Evolutionary conservation across 2,797 vertebrate species (phyloP).

Genomic region (Falco novaeseelandiae): DNA sequence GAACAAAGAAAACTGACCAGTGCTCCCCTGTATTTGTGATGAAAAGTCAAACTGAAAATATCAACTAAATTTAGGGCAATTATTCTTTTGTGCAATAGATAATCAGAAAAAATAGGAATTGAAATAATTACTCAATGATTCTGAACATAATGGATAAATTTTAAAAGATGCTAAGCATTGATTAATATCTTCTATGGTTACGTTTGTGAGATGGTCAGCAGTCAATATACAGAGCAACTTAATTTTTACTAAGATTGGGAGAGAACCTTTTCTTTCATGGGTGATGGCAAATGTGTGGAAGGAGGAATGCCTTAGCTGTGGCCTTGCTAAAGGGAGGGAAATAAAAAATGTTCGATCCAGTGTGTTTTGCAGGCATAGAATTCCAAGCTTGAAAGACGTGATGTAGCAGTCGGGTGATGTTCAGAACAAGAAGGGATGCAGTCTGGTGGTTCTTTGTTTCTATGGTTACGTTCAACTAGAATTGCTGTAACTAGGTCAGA

Average conservation of each 20-base stretch:
- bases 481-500: constrained; percentile 34
- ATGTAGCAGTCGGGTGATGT: background rate
- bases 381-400: background rate
- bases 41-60: background rate
- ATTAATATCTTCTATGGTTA: background rate
- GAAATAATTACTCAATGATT: background rate
- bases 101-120: background rate
- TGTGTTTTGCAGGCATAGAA: background rate
- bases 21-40: rapidly evolving
- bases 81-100: background rate
- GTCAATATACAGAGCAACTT: background rate
- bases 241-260: background rate
- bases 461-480: constrained; percentile 22
- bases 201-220: background rate
- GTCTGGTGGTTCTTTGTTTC: constrained; percentile 39
- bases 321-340: background rate
- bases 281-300: rapidly evolving
- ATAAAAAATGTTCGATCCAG: background rate
- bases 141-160: background rate
- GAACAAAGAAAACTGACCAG: background rate
- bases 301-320: background rate
- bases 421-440: background rate
- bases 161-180: background rate
- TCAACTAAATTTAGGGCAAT: background rate
- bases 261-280: background rate